Percentiles rank a stretch among this genome's conserved stretches.
Evolutionary conservation across 2,888 invertebrate genomes (phyloP).

Genomic region (Amblyjoppa fuscipennis): DNA sequence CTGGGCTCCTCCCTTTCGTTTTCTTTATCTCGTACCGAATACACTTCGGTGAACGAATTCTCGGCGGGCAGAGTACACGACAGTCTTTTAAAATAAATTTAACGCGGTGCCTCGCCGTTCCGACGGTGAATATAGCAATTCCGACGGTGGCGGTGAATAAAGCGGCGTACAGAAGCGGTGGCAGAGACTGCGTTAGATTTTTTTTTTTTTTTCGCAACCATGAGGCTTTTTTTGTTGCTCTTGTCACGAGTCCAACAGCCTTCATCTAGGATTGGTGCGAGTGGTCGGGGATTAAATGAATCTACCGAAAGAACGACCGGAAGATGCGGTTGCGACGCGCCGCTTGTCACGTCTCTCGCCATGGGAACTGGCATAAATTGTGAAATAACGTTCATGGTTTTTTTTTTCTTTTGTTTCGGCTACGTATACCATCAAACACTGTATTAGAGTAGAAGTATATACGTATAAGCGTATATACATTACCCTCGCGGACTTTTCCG

Average conservation of each 20-base stretch:
- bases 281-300: not conserved
- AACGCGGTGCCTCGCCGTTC: not conserved
- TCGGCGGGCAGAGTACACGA: conserved; percentile 1
- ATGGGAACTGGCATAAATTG: not conserved
- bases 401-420: not conserved
- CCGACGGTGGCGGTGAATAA: conserved; percentile 17
- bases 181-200: conserved; percentile 10
- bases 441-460: not conserved
- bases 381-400: conserved; percentile 1
- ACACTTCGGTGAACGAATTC: conserved; percentile 25
- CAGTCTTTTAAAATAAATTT: conserved; percentile 31
- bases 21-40: conserved; percentile 44
- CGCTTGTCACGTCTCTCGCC: not conserved
- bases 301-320: not conserved
- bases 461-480: not conserved
- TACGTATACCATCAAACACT: not conserved
- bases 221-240: not conserved
- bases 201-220: not conserved
- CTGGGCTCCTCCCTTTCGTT: conserved; percentile 24
- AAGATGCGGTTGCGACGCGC: not conserved
- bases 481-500: conserved; percentile 10
- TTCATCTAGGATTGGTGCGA: not conserved
- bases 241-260: not conserved
- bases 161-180: conserved; percentile 12
- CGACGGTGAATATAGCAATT: conserved; percentile 17